phyloP scores from a whole-genome alignment of 2,113 vertebrate genomes.

The Cyprinus carpio region DNA sequence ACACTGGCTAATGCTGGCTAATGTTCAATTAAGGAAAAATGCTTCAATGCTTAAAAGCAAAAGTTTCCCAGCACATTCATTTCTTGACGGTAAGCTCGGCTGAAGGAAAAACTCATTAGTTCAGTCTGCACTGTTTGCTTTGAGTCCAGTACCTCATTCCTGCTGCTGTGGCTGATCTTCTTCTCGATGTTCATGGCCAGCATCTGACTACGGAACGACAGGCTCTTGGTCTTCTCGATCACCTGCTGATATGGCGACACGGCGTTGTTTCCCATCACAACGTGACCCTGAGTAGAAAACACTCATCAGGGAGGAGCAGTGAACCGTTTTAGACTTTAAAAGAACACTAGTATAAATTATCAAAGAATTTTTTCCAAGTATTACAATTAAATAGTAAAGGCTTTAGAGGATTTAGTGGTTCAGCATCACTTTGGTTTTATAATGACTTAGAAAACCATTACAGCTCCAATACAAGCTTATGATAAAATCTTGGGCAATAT shows the following conservation, averaged over 20 bases:
- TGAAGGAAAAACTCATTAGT: background rate
- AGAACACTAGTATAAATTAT: background rate
- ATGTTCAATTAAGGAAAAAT: background rate
- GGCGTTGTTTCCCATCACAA: slow-evolving; percentile 97
- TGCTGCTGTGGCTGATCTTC: slow-evolving; percentile 73
- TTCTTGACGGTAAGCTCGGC: background rate
- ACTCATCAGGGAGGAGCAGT: background rate
- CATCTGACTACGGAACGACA: slow-evolving; percentile 67
- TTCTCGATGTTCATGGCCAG: slow-evolving; percentile 92
- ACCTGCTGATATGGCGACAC: slow-evolving; percentile 98
- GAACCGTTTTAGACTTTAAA: background rate
- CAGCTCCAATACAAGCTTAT: background rate
- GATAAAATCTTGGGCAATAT: background rate
- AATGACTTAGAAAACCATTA: background rate
- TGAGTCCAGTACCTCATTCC: slow-evolving; percentile 48
- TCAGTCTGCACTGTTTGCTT: background rate
- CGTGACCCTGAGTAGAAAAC: slow-evolving; percentile 81
- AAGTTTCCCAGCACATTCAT: background rate
- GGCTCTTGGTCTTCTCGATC: slow-evolving; percentile 96
- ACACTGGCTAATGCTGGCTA: background rate
- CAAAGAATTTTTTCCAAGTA: background rate
- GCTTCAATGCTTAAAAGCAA: background rate
- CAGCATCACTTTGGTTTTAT: background rate
- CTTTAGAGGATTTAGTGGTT: background rate
- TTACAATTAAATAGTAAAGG: background rate